Base-by-base conservation (phyloP, 2,113 vertebrate genomes). In the Lagopus leucura region DNA sequence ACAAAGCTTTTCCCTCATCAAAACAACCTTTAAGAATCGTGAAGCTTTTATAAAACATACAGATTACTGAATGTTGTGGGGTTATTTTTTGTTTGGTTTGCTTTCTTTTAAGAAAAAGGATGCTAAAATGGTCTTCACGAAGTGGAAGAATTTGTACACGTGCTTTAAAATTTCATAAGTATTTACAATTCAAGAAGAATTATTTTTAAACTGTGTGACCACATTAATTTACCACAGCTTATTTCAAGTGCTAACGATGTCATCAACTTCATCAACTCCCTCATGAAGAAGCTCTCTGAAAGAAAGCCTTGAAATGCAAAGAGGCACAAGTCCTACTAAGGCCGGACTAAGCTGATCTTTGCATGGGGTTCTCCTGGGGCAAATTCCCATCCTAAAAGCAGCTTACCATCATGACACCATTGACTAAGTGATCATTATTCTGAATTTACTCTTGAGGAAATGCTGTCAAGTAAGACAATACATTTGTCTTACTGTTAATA, bases 381-480 rank as follows among this genome's bases (percentile, higher is more conserved):
- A 57, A 86, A 90, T n/a, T 84, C 58, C 45, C n/a, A 20, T 43
- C 61, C 89, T 42, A 9, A 42, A 84, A 90, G 89, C 74, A 82
- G 81, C 66, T 96, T 92, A 86, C 58, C 43, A 28, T 90, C 50
- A 15, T 21, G 57, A 86, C 0, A 34, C 34, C 48, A 24, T 32
- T 88, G 55, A 10, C 58, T 58, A 57, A 69, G 54, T n/a, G 34
- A 93, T 72, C 36, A 12, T 90, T 82, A 84, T 48, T 84, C 81
- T 86, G 78, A 93, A 82, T 92, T 87, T 70, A 54, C 74, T 78
- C 42, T 24, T 66, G 34, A 63, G 65, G 47, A 90, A 83, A 81
- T 0, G 0, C 7, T 93, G 27, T 38, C 19, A 81, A 88, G 55
- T 7, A 60, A 89, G 66, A 75, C 22, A 86, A 86, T 87, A 32